phyloP scores from a whole-genome alignment of 2,888 invertebrate genomes.

The Poecilus cupreus region DNA sequence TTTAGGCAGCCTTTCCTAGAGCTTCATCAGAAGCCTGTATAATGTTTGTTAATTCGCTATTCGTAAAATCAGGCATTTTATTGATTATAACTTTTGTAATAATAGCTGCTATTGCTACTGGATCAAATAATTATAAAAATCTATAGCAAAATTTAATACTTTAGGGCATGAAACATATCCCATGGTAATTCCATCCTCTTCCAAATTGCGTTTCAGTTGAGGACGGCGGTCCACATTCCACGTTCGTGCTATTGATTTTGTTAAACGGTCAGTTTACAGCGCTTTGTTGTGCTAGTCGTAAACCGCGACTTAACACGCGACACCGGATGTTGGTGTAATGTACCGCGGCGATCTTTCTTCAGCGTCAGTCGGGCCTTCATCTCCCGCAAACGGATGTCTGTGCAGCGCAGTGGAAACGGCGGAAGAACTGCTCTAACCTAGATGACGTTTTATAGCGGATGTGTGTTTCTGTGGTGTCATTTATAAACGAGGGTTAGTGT shows the following conservation, averaged over 20 bases:
- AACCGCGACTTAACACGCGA: not conserved
- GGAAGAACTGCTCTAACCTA: not conserved
- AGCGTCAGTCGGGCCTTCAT: not conserved
- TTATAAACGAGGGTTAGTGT: not conserved
- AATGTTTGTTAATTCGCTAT: too few species aligned
- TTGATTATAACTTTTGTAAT: too few species aligned
- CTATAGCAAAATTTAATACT: too few species aligned
- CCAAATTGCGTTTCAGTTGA: not conserved
- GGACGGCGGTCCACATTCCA: not conserved
- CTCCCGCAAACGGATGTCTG: not conserved
- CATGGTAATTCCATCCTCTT: too few species aligned
- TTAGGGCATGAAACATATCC: too few species aligned
- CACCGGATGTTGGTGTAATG: constrained; percentile 1
- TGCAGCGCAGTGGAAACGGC: too few species aligned
- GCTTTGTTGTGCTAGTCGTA: not conserved
- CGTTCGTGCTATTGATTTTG: not conserved
- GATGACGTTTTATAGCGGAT: not conserved
- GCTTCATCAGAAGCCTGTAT: too few species aligned
- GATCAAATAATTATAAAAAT: too few species aligned
- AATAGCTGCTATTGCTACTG: too few species aligned
- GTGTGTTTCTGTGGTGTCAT: not conserved
- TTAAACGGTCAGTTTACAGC: constrained; percentile 7
- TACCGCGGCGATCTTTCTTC: constrained; percentile 23
- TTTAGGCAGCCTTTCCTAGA: too few species aligned
- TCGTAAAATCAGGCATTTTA: too few species aligned